Conservation (phyloP, 1,140 invertebrate genomes). For the Heliconius himera region DNA sequence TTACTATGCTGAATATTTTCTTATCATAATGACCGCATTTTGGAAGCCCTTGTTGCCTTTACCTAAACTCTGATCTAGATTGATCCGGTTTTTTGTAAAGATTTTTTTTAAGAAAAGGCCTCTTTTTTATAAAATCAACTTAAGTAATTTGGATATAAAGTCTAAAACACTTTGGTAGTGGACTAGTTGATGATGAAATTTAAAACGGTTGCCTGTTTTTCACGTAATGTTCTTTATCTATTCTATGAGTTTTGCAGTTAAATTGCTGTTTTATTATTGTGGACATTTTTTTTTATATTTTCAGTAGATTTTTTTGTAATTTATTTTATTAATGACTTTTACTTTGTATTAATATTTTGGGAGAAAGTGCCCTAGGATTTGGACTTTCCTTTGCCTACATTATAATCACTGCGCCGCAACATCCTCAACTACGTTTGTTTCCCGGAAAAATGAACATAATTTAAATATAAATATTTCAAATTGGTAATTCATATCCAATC, state of each 20-base stretch:
- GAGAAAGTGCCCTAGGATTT: too few species aligned
- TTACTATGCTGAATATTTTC: slow-evolving; percentile 12
- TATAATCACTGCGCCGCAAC: too few species aligned
- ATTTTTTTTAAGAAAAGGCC: slow-evolving; percentile 3
- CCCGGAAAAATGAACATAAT: too few species aligned
- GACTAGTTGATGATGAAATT: slow-evolving; percentile 26
- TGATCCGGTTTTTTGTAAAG: slow-evolving; percentile 35
- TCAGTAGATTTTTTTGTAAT: background rate
- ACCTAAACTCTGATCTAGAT: slow-evolving; percentile 38
- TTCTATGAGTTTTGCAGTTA: slow-evolving; percentile 27
- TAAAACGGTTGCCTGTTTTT: slow-evolving; percentile 19
- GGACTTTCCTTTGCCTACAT: too few species aligned
- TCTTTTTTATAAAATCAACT: background rate
- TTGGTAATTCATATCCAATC: too few species aligned
- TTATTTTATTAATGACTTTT: background rate
- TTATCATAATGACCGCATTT: slow-evolving; percentile 43
- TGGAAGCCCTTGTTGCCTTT: slow-evolving; percentile 34
- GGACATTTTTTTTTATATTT: background rate
- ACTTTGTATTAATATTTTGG: background rate
- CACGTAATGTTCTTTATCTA: slow-evolving; percentile 28
- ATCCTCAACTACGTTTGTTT: too few species aligned
- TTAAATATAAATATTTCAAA: too few species aligned
- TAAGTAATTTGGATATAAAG: background rate
- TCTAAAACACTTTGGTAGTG: background rate
- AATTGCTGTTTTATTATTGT: slow-evolving; percentile 21